These are phyloP conservation scores for Zoanthus sansibaricus DNA, from an alignment of 92 coral and sea anemone species.

Conservation along the genomic window DNA sequence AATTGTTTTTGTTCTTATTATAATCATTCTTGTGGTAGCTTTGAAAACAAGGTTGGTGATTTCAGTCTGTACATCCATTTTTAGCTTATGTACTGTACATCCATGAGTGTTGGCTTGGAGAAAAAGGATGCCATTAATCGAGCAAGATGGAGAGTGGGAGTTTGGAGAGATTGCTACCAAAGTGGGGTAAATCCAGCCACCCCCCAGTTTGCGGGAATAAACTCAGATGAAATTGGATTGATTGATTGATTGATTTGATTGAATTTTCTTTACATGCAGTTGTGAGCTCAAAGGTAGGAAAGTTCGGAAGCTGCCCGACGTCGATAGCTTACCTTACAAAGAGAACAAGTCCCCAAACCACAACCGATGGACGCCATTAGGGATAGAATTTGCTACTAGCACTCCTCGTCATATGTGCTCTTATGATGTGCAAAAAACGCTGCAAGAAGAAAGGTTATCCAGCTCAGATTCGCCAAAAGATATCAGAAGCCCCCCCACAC, in stretches of 20 bases:
- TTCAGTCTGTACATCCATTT: background rate
- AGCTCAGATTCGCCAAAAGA: background rate
- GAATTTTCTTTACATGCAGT: background rate
- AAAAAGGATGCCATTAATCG: too few species aligned
- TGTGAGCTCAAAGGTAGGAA: slow-evolving; percentile 51
- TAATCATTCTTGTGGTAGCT: slow-evolving; percentile 62
- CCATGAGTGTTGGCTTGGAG: too few species aligned
- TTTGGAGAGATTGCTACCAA: too few species aligned
- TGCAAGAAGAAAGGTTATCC: background rate
- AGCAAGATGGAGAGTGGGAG: too few species aligned
- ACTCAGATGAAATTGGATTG: too few species aligned
- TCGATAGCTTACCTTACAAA: slow-evolving; percentile 24
- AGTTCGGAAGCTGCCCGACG: slow-evolving; percentile 65
- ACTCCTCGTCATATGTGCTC: slow-evolving; percentile 16
- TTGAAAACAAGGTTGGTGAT: slow-evolving; percentile 21
- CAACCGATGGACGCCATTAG: slow-evolving; percentile 14
- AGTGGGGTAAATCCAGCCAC: too few species aligned
- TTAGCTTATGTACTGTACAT: too few species aligned
- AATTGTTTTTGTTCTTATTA: slow-evolving; percentile 62
- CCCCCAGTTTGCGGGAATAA: too few species aligned
- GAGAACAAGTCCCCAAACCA: slow-evolving; percentile 33
- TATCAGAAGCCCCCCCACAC: background rate
- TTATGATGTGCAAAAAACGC: background rate
- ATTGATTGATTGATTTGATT: too few species aligned
- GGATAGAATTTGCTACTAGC: slow-evolving; percentile 12